These are phyloP conservation scores for Branchipolynoe longqiensis DNA, from an alignment of 2,888 invertebrate genomes.

Conservation along the genomic window DNA sequence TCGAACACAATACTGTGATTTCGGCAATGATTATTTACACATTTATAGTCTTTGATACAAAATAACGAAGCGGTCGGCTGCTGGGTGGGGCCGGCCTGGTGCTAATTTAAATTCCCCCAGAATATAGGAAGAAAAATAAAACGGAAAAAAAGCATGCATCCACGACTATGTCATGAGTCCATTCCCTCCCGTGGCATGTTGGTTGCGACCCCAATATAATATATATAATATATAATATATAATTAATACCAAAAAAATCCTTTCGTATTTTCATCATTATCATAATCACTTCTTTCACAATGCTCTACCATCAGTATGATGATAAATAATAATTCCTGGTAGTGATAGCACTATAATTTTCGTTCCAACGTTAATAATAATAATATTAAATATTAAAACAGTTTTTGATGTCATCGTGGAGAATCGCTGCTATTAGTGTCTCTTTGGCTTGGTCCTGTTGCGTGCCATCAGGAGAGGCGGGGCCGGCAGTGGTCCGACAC, in stretches of 20 bases:
- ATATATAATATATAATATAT: conserved; percentile 36
- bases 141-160: conserved; percentile 42
- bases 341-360: neutral
- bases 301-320: no score
- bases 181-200: conserved; percentile 39
- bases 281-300: no score
- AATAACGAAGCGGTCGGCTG: conserved; percentile 31
- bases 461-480: neutral
- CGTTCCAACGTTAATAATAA: neutral
- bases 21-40: conserved; percentile 53
- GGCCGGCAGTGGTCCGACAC: neutral
- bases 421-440: neutral
- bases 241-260: conserved; percentile 17
- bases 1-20: conserved; percentile 43
- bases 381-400: conserved; percentile 24
- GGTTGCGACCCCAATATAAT: conserved; percentile 24
- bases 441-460: conserved; percentile 49
- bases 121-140: conserved; percentile 28
- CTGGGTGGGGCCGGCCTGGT: neutral
- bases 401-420: conserved; percentile 23
- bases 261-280: no score
- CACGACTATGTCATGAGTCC: conserved; percentile 35
- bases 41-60: conserved; percentile 46
- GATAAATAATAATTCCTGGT: no score
- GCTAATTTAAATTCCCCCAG: conserved; percentile 29